These are phyloP conservation scores for Cyrtorhinus lividipennis DNA, from an alignment of 1,140 invertebrate genomes.

Conservation along the genomic window DNA sequence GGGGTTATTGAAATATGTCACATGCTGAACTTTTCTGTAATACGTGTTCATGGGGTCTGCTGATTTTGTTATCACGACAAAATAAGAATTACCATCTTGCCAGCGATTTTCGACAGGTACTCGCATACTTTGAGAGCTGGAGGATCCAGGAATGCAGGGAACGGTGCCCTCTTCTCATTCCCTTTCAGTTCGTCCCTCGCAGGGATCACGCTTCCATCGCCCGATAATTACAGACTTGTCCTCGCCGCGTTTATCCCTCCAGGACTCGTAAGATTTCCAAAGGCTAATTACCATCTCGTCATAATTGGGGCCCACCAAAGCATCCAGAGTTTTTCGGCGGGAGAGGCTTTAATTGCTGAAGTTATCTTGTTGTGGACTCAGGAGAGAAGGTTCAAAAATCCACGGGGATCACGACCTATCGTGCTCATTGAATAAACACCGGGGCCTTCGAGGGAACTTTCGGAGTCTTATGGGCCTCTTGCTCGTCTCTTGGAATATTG, in stretches of 20 bases:
- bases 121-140: no score
- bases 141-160: background rate
- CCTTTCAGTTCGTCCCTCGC: conserved; percentile 9
- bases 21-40: no score
- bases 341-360: conserved; percentile 12
- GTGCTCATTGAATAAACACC: conserved; percentile 17
- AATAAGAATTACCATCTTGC: no score
- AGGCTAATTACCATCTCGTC: conserved; percentile 16
- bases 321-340: no score
- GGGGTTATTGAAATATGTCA: no score
- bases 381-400: background rate
- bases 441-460: background rate
- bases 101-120: no score
- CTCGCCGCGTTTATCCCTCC: conserved; percentile 2
- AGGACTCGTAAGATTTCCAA: background rate
- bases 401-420: conserved; percentile 3
- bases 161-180: background rate
- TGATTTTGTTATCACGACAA: no score
- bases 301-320: conserved; percentile 13
- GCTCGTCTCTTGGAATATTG: no score
- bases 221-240: conserved; percentile 15
- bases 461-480: no score
- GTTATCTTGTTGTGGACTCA: conserved; percentile 13
- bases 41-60: no score
- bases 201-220: conserved; percentile 14